Conservation (phyloP, 1,140 invertebrate species). For the Trachymyrmex cornetzi region DNA sequence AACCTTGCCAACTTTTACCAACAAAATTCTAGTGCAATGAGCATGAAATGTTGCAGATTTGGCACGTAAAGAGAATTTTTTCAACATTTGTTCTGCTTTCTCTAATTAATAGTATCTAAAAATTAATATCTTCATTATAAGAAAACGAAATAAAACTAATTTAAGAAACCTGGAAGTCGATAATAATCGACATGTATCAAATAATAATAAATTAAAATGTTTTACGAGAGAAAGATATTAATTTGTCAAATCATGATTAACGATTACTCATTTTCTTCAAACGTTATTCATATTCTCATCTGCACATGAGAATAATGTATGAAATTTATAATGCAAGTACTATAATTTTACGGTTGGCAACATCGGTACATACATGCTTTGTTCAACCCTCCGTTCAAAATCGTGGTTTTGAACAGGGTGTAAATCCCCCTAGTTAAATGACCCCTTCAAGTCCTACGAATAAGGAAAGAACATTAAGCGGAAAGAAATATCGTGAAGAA, state of each 20-base stretch:
- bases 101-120: not conserved
- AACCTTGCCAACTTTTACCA: constrained; percentile 39
- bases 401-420: constrained; percentile 28
- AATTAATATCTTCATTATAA: not conserved
- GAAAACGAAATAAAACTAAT: not conserved
- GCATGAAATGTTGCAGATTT: not conserved
- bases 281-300: not conserved
- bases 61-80: not conserved
- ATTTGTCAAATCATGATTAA: constrained; percentile 2
- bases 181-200: not conserved
- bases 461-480: constrained; percentile 55
- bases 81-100: not conserved
- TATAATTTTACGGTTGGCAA: constrained; percentile 39
- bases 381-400: constrained; percentile 61
- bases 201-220: constrained; percentile 6
- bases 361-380: constrained; percentile 50
- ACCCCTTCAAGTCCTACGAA: constrained; percentile 40
- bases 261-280: not conserved
- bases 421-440: constrained; percentile 37
- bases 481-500: constrained; percentile 57
- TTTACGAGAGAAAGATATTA: constrained; percentile 1
- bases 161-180: not conserved
- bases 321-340: constrained; percentile 23
- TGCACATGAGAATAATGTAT: not conserved
- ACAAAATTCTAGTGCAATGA: not conserved